Conservation (phyloP, 2,797 vertebrate genomes). For the Peromyscus nudipes region DNA sequence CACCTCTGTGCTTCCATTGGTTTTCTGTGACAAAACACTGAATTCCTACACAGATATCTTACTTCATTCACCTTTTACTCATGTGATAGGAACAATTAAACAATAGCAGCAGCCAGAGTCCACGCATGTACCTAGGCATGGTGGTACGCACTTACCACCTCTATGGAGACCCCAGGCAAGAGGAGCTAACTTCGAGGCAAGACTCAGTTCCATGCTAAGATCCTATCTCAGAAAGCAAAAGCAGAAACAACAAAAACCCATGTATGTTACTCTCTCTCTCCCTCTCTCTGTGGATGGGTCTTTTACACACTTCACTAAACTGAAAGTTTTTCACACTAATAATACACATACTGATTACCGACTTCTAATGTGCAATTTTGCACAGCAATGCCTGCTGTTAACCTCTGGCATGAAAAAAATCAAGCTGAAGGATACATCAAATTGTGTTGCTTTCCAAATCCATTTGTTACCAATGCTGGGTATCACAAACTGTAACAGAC, state of each 20-base stretch:
- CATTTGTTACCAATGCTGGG: neutral
- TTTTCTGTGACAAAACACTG: neutral
- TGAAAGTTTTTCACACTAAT: neutral
- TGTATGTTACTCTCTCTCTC: neutral
- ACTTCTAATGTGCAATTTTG: neutral
- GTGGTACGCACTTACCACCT: too few species aligned
- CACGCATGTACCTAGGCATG: neutral
- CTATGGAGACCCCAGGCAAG: neutral
- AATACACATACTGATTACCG: neutral
- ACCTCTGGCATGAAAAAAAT: slow-evolving; percentile 15
- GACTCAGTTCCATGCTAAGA: neutral
- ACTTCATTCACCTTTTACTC: slow-evolving; percentile 2
- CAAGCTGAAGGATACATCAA: slow-evolving; percentile 21
- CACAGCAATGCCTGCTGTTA: slow-evolving; percentile 3
- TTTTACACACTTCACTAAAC: neutral
- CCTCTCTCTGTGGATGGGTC: neutral
- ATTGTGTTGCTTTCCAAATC: slow-evolving; percentile 34
- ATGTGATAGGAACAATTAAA: neutral
- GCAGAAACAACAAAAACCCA: neutral
- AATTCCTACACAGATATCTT: neutral
- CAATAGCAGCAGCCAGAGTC: neutral
- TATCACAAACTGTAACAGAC: neutral
- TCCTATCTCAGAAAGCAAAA: neutral
- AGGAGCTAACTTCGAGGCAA: neutral
- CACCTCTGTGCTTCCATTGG: neutral